Evolutionary conservation across 2,888 invertebrate genomes (phyloP), one percentile per base, ranked within the genome.

Genomic region (Willowsia nigromaculata): DNA sequence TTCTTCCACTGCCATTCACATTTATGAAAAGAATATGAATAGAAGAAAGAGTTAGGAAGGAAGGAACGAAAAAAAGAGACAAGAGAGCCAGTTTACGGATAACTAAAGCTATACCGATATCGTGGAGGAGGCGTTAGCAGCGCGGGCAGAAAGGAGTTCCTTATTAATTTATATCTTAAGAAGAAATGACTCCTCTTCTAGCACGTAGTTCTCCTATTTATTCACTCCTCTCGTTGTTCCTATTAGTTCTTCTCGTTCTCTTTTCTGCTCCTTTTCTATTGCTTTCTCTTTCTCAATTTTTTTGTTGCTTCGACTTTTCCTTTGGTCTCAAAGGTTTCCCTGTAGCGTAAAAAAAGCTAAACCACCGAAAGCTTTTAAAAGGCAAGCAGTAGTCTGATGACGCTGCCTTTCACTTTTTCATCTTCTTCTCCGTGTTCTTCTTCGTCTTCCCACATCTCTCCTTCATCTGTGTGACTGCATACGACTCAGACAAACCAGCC

Each of bases 321-420:
- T 85, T 85, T 85, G 85, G 85, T 85, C 85, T 85, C 85, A 85
- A 85, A 85, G 85, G 78, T 71, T 85, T 85, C 62, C 78, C 85
- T 78, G 78, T 85, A 78, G 85, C 85, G 85, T 85, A 71, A 85
- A 71, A 71, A 78, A 85, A 78, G 85, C 85, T 85, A 85, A 85
- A 85, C 85, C 85, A 78, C 85, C 78, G 85, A 85, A 85, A 85
- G 85, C 85, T 85, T 85, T 85, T 85, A 85, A 85, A 85, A 85
- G 85, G 85, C 85, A 85, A 85, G 85, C 85, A 85, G 7, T 74
- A 85, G 43, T 74, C 85, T 85, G 78, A 84, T 76, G 85, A 76
- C 62, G 56, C 76, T 85, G 76, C 59, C 65, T 85, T 85, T 85
- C 85, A 85, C 85, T 85, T 85, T 85, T 85, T 71, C 84, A 84